Evolutionary conservation across 1,140 invertebrate genomes (phyloP).

Genomic region (Drosophila suzukii): DNA sequence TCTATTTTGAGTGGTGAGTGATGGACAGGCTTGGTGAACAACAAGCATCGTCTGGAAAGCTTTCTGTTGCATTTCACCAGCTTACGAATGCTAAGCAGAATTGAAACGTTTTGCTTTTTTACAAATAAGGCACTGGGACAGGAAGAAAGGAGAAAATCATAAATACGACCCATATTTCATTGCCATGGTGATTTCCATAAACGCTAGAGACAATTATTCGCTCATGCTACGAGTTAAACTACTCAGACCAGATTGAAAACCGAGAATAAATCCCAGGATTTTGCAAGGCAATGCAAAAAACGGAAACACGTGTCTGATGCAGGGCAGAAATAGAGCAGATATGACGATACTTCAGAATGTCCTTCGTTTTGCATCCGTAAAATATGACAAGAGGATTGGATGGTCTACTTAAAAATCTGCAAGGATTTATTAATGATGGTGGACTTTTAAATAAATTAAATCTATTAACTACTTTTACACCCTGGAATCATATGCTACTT

Average conservation of each 20-base stretch:
- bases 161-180: constrained; percentile 24
- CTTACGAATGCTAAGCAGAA: constrained; percentile 45
- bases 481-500: too few species aligned
- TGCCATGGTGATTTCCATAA: constrained; percentile 30
- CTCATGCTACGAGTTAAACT: constrained; percentile 7
- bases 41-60: constrained; percentile 14
- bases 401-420: neutral
- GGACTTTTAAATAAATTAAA: neutral
- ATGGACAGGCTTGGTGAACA: constrained; percentile 27
- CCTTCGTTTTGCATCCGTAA: neutral
- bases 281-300: constrained; percentile 8
- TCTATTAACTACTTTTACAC: too few species aligned
- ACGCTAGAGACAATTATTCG: constrained; percentile 29
- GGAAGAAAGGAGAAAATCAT: neutral
- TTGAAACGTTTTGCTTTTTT: constrained; percentile 38
- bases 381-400: neutral
- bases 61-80: constrained; percentile 34
- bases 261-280: neutral
- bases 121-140: constrained; percentile 15
- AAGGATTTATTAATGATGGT: neutral
- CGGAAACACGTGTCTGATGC: constrained; percentile 23
- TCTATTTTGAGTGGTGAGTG: constrained; percentile 36
- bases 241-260: constrained; percentile 13
- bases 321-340: neutral
- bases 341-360: constrained; percentile 10